These are phyloP conservation scores for Limnephilus rhombicus DNA, from an alignment of 2,888 invertebrate species.

Conservation along the genomic window DNA sequence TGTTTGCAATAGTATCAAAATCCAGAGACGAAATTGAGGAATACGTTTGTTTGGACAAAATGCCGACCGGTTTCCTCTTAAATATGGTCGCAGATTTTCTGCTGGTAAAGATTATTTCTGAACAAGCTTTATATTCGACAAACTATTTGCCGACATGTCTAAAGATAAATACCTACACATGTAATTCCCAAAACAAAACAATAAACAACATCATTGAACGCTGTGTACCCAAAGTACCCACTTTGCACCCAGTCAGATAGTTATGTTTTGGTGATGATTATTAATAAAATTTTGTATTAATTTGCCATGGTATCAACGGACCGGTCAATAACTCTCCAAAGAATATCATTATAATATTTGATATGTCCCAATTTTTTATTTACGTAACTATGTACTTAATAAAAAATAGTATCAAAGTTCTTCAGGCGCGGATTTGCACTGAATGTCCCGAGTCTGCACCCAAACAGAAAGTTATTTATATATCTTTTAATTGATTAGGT, in stretches of 20 bases:
- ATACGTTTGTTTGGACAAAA: no score
- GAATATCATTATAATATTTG: background rate
- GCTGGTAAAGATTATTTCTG: background rate
- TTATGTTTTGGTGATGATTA: background rate
- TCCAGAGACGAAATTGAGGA: no score
- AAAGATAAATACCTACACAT: background rate
- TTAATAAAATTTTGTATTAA: background rate
- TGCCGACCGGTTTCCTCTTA: no score
- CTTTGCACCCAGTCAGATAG: background rate
- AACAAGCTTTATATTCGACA: background rate
- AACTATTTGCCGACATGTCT: background rate
- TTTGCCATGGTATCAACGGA: background rate
- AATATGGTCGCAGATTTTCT: background rate
- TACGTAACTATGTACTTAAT: background rate
- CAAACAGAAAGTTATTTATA: background rate
- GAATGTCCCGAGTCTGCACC: conserved; percentile 18
- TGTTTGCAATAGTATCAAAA: no score
- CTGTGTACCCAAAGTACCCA: background rate
- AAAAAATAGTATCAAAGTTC: background rate
- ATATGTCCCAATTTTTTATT: background rate
- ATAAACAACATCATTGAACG: background rate
- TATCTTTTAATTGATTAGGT: background rate
- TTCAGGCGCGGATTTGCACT: background rate
- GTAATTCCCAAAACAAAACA: background rate
- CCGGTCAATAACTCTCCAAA: background rate